Conservation (phyloP, 2,113 vertebrate species). For the Spilogale gracilis region DNA sequence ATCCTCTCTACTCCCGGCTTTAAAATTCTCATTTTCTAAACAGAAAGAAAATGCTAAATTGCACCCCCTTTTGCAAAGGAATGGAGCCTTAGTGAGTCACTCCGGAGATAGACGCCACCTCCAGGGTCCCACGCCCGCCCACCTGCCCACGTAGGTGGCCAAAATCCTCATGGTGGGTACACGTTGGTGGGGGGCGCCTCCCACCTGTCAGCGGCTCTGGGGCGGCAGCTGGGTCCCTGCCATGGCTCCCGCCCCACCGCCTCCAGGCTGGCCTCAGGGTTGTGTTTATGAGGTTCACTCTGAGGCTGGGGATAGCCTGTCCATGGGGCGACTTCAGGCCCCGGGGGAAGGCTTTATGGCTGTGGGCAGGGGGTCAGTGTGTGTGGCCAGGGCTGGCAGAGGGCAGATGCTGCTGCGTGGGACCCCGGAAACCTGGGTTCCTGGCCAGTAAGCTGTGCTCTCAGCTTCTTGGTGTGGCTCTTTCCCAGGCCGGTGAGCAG, state of each 20-base stretch:
- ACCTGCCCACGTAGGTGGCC: slow-evolving; percentile 61
- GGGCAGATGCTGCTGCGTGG: not conserved
- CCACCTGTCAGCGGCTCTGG: not conserved
- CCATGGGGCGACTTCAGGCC: not conserved
- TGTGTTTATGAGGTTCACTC: not conserved
- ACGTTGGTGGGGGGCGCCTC: not conserved
- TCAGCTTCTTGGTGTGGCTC: not conserved
- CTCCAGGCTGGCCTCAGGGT: not conserved
- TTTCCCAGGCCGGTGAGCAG: not conserved
- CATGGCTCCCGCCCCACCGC: not conserved
- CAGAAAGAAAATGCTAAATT: slow-evolving; percentile 80
- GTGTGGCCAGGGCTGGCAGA: not conserved
- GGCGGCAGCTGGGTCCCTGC: not conserved
- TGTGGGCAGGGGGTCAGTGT: no score
- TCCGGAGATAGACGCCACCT: slow-evolving; percentile 80
- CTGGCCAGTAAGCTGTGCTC: no score
- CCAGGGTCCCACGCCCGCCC: slow-evolving; percentile 58
- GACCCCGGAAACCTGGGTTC: not conserved
- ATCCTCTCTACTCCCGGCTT: slow-evolving; percentile 64
- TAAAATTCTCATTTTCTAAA: slow-evolving; percentile 77
- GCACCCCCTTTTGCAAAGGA: slow-evolving; percentile 72
- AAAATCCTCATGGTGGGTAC: not conserved
- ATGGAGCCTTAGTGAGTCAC: slow-evolving; percentile 78
- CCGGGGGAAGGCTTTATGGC: not conserved
- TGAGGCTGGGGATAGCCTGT: not conserved